Percentiles rank a stretch among this genome's conserved stretches.
Evolutionary conservation across 1,140 invertebrate species (phyloP).

Genomic region (Zaprionus nigranus): DNA sequence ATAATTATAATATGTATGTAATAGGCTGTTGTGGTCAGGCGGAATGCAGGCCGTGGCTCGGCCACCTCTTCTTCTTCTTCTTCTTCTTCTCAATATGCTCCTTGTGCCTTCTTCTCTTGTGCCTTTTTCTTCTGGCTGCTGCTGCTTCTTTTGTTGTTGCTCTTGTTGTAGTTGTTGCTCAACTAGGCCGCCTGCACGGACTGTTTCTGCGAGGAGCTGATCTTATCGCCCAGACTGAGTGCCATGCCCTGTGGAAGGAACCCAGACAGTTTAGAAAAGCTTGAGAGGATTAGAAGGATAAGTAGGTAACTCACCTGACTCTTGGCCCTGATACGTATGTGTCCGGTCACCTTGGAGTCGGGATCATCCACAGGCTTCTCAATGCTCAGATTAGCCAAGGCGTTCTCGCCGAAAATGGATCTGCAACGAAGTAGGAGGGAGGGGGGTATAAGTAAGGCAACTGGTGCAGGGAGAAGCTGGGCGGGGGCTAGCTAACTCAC

Average conservation of each 20-base stretch:
- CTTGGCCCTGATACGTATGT: conserved; percentile 98
- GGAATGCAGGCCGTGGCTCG: conserved; percentile 44
- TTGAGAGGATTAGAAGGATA: not conserved
- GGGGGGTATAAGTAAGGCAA: not conserved
- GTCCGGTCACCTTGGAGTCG: conserved; percentile 95
- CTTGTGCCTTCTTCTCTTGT: not conserved
- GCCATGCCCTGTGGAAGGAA: conserved; percentile 94
- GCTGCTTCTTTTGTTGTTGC: not conserved
- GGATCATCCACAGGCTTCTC: conserved; percentile 96
- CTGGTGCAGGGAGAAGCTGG: not conserved
- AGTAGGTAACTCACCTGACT: conserved; percentile 90
- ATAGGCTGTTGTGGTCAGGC: conserved; percentile 43
- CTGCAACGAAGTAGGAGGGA: conserved; percentile 76
- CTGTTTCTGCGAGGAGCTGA: conserved; percentile 95
- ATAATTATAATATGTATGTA: conserved; percentile 35
- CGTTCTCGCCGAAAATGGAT: conserved; percentile 99
- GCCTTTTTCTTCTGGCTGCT: not conserved
- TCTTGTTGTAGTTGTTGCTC: conserved; percentile 13
- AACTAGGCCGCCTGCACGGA: conserved; percentile 86
- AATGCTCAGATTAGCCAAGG: conserved; percentile 98
- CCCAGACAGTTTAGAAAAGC: not conserved
- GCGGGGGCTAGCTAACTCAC: conserved; percentile 44
- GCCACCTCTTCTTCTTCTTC: conserved; percentile 28
- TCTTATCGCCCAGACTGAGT: conserved; percentile 97
- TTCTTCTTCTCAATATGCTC: conserved; percentile 13